A percentile compares a stretch with the other conserved stretches of the same genome.
These are phyloP conservation scores for Patiria miniata DNA, from an alignment of 35 echinoderm and acorn worm genomes.

Conservation along the genomic window DNA sequence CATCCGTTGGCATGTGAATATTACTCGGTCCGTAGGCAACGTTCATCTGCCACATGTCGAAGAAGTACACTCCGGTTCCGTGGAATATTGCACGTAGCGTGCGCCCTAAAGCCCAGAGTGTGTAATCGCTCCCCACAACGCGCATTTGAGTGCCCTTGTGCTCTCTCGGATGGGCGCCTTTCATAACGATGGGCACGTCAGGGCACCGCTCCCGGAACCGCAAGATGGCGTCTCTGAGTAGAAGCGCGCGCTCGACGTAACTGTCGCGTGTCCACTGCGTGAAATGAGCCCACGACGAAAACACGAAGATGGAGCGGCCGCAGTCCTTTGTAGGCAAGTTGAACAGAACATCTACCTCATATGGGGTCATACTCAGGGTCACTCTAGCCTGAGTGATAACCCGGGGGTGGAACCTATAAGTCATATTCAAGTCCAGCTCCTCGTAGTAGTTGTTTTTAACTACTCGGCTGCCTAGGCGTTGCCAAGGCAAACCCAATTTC, in stretches of 20 bases:
- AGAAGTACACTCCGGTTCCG: slow-evolving; percentile 50
- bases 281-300: slow-evolving; percentile 69
- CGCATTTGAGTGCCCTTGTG: not conserved
- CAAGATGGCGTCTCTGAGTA: slow-evolving; percentile 34
- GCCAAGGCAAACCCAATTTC: slow-evolving; percentile 2
- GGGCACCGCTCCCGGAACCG: slow-evolving; percentile 56
- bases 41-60: slow-evolving; percentile 80
- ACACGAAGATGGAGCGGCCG: slow-evolving; percentile 49
- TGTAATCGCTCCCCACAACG: slow-evolving; percentile 56
- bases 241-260: slow-evolving; percentile 48
- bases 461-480: not conserved
- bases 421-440: not conserved
- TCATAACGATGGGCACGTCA: slow-evolving; percentile 41
- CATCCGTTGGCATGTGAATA: slow-evolving; percentile 73
- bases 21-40: slow-evolving; percentile 48
- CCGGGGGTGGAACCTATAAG: slow-evolving; percentile 45
- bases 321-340: not conserved
- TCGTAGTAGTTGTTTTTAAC: not conserved
- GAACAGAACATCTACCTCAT: slow-evolving; percentile 50
- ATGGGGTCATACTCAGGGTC: not conserved
- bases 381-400: slow-evolving; percentile 8
- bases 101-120: slow-evolving; percentile 38
- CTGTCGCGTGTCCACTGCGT: slow-evolving; percentile 52
- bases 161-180: slow-evolving; percentile 52
- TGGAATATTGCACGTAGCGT: slow-evolving; percentile 44